phyloP scores from a whole-genome alignment of 2,113 vertebrate species.

The Grus americana region DNA sequence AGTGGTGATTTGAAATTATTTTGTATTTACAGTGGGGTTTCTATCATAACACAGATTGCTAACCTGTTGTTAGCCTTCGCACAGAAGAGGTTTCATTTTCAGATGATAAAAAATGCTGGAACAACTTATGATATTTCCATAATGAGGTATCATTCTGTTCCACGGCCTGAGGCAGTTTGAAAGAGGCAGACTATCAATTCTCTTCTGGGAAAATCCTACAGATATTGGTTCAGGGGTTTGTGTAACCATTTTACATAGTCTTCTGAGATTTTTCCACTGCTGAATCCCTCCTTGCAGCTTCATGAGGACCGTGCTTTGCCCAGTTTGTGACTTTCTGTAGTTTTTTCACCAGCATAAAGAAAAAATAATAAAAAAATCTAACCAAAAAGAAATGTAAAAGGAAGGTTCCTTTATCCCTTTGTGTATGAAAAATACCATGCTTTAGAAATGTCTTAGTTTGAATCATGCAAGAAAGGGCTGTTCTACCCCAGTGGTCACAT shows the following conservation, averaged over 20 bases:
- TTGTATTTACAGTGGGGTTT: not conserved
- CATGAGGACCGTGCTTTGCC: accelerated
- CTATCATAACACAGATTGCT: not conserved
- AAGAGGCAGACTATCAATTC: not conserved
- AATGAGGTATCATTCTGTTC: slow-evolving; percentile 1
- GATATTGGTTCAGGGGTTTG: not conserved
- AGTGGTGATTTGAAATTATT: not conserved
- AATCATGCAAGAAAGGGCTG: not conserved
- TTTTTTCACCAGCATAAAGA: not conserved
- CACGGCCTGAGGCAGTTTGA: not conserved
- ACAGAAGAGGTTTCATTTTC: not conserved
- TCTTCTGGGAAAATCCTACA: not conserved
- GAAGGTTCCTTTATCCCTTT: not conserved
- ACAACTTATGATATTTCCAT: slow-evolving; percentile 12
- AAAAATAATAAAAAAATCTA: not conserved
- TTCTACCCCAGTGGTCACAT: not conserved
- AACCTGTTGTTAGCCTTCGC: not conserved
- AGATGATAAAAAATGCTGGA: slow-evolving; percentile 8
- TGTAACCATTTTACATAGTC: not conserved
- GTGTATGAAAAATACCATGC: not conserved
- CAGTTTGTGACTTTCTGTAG: not conserved
- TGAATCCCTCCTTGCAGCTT: not conserved
- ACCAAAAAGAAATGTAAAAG: not conserved
- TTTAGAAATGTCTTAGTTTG: slow-evolving; percentile 12
- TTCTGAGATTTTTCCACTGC: not conserved